These are phyloP conservation scores for Eupeodes luniger DNA, from an alignment of 2,888 invertebrate species.

Conservation along the genomic window DNA sequence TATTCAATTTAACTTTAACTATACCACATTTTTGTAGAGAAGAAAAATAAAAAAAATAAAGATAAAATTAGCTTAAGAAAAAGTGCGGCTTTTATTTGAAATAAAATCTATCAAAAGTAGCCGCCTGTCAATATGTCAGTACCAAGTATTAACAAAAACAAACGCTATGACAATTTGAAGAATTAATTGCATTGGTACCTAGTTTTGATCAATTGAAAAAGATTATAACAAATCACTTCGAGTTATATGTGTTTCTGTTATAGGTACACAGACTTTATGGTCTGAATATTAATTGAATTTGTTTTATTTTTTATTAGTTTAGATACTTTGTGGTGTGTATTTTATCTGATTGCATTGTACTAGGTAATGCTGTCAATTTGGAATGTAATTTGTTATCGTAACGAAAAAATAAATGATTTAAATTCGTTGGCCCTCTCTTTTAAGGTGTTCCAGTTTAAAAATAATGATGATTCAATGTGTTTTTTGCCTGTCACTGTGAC, in stretches of 20 bases:
- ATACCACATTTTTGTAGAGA: background rate
- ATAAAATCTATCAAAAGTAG: constrained; percentile 17
- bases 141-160: background rate
- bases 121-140: constrained; percentile 37
- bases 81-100: constrained; percentile 30
- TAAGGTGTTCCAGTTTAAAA: no score
- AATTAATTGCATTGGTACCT: constrained; percentile 19
- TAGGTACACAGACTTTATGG: background rate
- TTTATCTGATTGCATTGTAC: constrained; percentile 12
- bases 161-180: constrained; percentile 15
- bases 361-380: constrained; percentile 25
- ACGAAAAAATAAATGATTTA: background rate
- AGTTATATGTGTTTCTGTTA: background rate
- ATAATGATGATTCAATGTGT: no score
- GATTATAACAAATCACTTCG: constrained; percentile 21
- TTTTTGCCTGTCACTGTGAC: no score
- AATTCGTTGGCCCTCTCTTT: no score
- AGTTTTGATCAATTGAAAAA: constrained; percentile 1
- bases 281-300: constrained; percentile 34
- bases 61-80: constrained; percentile 16
- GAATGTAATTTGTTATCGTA: background rate
- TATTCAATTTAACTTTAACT: background rate
- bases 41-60: background rate
- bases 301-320: background rate
- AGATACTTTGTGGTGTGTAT: constrained; percentile 1